Conservation (phyloP, 2,113 vertebrate genomes). For the Tetrax tetrax region DNA sequence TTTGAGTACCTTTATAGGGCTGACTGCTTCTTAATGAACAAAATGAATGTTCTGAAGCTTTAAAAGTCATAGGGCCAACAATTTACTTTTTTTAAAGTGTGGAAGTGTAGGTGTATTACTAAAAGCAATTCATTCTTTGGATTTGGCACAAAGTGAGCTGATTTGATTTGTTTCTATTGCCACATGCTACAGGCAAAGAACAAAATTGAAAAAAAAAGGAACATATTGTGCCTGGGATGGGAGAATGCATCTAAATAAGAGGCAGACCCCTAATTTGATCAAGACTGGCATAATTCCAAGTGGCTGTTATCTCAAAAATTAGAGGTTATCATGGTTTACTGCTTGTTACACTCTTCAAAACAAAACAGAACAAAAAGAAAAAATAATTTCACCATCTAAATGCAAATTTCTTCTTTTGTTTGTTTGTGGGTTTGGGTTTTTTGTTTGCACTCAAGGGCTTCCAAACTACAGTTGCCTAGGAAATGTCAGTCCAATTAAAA, state of each 20-base stretch:
- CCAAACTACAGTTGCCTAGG: background rate
- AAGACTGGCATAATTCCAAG: background rate
- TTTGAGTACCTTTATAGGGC: background rate
- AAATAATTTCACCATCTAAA: background rate
- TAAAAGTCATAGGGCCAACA: background rate
- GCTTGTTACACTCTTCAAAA: background rate
- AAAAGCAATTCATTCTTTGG: conserved; percentile 15
- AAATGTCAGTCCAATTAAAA: conserved; percentile 6
- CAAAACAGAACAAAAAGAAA: background rate
- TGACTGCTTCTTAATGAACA: conserved; percentile 6
- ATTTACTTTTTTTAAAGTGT: background rate
- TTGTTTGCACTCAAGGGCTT: background rate
- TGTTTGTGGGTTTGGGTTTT: background rate
- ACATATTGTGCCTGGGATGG: background rate
- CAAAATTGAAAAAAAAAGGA: background rate
- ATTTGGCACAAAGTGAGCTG: conserved; percentile 13
- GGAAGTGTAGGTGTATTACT: background rate
- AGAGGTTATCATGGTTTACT: background rate
- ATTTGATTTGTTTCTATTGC: conserved; percentile 46
- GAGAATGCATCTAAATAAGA: conserved; percentile 27
- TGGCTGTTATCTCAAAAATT: background rate
- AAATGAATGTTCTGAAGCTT: background rate
- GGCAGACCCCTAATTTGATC: background rate
- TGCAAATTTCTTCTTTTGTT: background rate
- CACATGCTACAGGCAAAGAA: background rate